These are phyloP conservation scores for Gnathonemus longibarbis DNA, from an alignment of 2,113 vertebrate species.

Conservation along the genomic window DNA sequence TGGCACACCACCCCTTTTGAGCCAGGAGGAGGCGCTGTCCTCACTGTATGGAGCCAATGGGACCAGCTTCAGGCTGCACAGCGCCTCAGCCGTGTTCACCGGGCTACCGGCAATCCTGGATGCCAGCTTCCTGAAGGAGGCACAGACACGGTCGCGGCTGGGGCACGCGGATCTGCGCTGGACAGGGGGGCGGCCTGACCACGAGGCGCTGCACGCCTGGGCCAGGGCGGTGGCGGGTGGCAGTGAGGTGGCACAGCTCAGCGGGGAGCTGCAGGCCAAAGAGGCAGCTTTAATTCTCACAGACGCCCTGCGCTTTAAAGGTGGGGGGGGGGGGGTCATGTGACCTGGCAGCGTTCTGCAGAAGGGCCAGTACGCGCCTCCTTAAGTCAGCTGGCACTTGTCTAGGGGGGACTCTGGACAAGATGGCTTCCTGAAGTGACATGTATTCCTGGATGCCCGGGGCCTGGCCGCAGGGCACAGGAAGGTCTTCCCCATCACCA, in stretches of 20 bases:
- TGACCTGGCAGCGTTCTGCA: not conserved
- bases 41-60: conserved; percentile 33
- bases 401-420: not conserved
- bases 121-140: conserved; percentile 39
- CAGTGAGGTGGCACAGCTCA: conserved; percentile 30
- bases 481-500: not conserved
- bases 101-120: conserved; percentile 36
- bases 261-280: conserved; percentile 32
- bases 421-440: not conserved
- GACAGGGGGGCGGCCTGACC: conserved; percentile 38
- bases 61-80: conserved; percentile 39
- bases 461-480: not conserved
- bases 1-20: not conserved
- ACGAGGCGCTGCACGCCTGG: conserved; percentile 45
- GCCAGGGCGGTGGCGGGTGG: conserved; percentile 39
- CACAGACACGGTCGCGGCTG: conserved; percentile 36
- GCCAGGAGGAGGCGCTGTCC: conserved; percentile 18
- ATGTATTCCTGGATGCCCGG: not conserved
- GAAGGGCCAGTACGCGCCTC: not conserved
- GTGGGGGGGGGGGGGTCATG: conserved; percentile 32
- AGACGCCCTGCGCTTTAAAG: conserved; percentile 51
- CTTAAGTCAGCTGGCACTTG: not conserved
- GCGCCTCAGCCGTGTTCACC: conserved; percentile 45
- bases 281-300: conserved; percentile 46
- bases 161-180: conserved; percentile 41